These are phyloP conservation scores for Chironomus tentans DNA, from an alignment of 2,888 invertebrate species.

Conservation along the genomic window DNA sequence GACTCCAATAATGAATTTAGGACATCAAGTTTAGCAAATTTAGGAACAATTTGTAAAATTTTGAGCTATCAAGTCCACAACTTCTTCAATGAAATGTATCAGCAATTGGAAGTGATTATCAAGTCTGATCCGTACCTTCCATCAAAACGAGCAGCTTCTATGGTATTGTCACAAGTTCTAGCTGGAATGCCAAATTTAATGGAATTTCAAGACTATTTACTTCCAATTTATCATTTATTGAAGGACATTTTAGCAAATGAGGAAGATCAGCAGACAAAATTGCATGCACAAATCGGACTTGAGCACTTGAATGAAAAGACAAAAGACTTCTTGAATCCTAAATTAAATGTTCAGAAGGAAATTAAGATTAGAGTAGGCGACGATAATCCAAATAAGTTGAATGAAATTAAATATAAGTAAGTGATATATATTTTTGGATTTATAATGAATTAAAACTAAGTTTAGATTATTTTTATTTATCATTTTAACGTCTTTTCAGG, in stretches of 20 bases:
- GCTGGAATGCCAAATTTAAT: constrained; percentile 38
- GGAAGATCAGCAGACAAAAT: constrained; percentile 36
- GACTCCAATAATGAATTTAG: constrained; percentile 37
- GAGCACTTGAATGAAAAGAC: constrained; percentile 37
- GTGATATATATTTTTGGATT: neutral
- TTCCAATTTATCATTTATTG: constrained; percentile 39
- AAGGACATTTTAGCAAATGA: constrained; percentile 34
- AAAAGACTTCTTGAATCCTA: constrained; percentile 33
- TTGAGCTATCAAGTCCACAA: constrained; percentile 39
- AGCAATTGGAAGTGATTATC: constrained; percentile 34
- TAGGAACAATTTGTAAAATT: constrained; percentile 37
- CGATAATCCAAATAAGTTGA: constrained; percentile 4
- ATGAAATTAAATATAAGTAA: constrained; percentile 16
- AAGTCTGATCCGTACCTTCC: constrained; percentile 37
- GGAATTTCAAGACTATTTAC: constrained; percentile 37
- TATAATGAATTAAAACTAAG: neutral
- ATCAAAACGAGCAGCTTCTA: constrained; percentile 38
- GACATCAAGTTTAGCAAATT: constrained; percentile 39
- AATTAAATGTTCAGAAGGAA: constrained; percentile 34
- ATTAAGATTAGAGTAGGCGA: constrained; percentile 33
- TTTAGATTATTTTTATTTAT: no score
- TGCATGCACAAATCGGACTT: constrained; percentile 39
- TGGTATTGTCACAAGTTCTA: constrained; percentile 38
- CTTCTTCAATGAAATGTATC: constrained; percentile 37
- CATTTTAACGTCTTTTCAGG: no score